These are phyloP conservation scores for Ursus arctos DNA, from an alignment of 2,113 vertebrate species.

Conservation along the genomic window DNA sequence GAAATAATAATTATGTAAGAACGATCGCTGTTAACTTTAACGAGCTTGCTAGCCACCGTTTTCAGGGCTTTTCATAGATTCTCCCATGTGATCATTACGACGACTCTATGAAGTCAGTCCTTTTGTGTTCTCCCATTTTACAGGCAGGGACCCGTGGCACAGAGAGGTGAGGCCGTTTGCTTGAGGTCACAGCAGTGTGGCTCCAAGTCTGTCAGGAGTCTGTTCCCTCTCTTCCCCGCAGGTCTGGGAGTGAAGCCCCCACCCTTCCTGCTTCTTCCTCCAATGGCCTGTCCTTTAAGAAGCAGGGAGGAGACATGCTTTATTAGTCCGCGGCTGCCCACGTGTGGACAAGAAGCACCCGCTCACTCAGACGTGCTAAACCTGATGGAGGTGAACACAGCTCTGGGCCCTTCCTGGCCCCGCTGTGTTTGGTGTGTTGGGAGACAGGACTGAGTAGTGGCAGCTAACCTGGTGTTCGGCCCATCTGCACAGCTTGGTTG, in stretches of 20 bases:
- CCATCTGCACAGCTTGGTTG: accelerated
- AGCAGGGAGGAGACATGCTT: background rate
- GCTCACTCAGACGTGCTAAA: background rate
- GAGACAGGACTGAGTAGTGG: accelerated
- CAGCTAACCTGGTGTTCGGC: background rate
- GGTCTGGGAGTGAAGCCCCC: background rate
- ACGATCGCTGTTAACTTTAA: background rate
- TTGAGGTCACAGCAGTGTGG: too few species aligned
- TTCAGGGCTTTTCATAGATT: background rate
- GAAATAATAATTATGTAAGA: background rate
- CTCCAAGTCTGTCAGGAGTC: accelerated
- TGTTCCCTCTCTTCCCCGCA: accelerated
- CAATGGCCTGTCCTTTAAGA: background rate
- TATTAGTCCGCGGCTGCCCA: background rate
- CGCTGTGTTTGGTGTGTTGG: accelerated
- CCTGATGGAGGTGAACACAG: accelerated
- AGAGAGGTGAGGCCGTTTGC: background rate
- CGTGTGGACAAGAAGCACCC: background rate
- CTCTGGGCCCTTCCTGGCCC: background rate
- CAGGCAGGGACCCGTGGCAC: background rate
- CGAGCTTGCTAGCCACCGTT: background rate
- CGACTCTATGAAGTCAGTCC: background rate
- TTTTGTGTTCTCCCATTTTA: background rate
- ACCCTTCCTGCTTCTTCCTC: background rate
- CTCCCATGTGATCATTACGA: background rate